Base-by-base conservation (phyloP, 2,797 vertebrate species). In the Nannoperca australis region DNA sequence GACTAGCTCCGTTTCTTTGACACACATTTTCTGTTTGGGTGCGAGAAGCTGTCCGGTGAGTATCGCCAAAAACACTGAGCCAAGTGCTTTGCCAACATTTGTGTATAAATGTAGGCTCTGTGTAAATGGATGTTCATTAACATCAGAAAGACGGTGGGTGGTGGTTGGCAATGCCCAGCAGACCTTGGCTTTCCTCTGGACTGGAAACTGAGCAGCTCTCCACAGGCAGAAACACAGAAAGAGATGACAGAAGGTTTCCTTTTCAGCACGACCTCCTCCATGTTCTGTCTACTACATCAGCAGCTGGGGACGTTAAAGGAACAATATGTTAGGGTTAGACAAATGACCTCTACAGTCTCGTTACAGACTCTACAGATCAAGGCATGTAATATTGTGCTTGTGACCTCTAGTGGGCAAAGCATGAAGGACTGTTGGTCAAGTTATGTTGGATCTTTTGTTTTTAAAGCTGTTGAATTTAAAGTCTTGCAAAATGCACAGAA, bases 241-340 rank as follows among this genome's bases (percentile, higher is more conserved):
- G 96, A 96, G 89, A 97, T 97, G 86, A 96, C 96, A 7, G 96
- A 95, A 44, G 96, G 96, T 88, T 97, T 97, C 89, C 97, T 95
- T 85, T 96, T 97, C 87, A 96, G 88, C 73, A 97, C 90, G 18
- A 96, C 88, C 70, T 97, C 96, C 82, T 97, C 27, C 10, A 17
- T 0, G 3, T 18, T 55, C 65, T 49, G 42, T 74, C 67, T 20
- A 67, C 7, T 58, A 32, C 53, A 72, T 63, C 34, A 68, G 22
- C 47, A 72, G 51, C 64, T 55, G 64, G 49, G 55, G 58, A 69
- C 34, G 58, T 65, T 60, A 45, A 24, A 42, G 7, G 14, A 62
- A 49, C 22, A 18, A 9, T 38, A 4, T 44, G 24, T 22, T 24
- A 44, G 27, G 7, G 40, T 45, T 47, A 18, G 58, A 38, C 10